Evolutionary conservation across 2,797 vertebrate genomes (phyloP).

Genomic region (Gallinago nigripennis): DNA sequence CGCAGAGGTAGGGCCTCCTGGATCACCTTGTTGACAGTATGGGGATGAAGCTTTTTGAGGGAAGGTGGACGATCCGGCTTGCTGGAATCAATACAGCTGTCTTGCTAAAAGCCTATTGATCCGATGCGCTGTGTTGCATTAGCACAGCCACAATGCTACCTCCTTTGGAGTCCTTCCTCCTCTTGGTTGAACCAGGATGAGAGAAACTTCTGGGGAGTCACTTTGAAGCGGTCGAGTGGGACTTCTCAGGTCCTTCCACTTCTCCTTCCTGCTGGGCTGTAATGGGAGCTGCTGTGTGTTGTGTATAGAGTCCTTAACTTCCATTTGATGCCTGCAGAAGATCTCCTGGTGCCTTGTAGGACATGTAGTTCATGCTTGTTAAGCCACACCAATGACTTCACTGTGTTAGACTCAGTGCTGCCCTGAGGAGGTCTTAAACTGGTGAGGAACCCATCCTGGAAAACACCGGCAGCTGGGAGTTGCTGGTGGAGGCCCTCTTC

Average conservation of each 20-base stretch:
- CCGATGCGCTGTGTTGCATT: neutral
- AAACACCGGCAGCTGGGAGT: neutral
- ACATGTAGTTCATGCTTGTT: rapidly evolving
- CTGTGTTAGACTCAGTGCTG: neutral
- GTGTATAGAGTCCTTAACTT: neutral
- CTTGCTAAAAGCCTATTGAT: neutral
- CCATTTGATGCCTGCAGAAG: neutral
- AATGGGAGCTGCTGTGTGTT: rapidly evolving
- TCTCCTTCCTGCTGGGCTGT: neutral
- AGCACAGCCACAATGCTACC: neutral
- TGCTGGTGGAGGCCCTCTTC: neutral
- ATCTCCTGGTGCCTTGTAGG: neutral
- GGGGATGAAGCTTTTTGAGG: neutral
- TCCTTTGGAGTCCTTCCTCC: neutral
- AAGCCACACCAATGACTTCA: neutral
- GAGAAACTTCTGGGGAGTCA: neutral
- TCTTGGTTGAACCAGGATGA: neutral
- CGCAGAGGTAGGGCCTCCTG: rapidly evolving
- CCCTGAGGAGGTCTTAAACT: neutral
- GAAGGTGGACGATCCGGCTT: rapidly evolving
- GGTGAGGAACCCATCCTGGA: neutral
- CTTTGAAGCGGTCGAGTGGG: rapidly evolving
- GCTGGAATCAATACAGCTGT: neutral
- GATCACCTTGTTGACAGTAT: rapidly evolving
- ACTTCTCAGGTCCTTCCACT: neutral